Evolutionary conservation across 2,113 vertebrate species (phyloP), one percentile per base, ranked within the genome.

Genomic region (Salvator merianae): DNA sequence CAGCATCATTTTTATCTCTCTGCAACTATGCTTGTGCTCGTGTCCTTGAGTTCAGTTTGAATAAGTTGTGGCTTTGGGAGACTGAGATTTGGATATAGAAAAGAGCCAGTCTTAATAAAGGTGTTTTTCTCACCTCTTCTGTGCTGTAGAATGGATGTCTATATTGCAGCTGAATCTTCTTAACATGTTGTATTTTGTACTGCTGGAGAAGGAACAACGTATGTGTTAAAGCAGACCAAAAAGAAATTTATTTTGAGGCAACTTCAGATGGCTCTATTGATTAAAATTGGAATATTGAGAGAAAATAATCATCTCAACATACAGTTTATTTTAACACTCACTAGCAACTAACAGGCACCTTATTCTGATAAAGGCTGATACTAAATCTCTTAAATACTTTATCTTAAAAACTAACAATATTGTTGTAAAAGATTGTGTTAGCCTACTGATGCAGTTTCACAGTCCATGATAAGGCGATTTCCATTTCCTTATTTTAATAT

Each of bases 1-100:
- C 91, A 89, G 55, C 90, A 93, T 91, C 89, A 80, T 91, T 90
- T 13, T 82, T 86, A 89, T 89, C 82, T 90, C 90, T 92, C 89
- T 90, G 92, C 87, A 80, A 84, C 89, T 20, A 90, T 82, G 82
- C 83, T 90, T 90, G 88, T 90, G 90, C 91, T 93, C 78, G 70
- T 86, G 87, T 92, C 83, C 91, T 84, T 83, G 87, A 92, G 70
- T 83, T 53, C 69, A 79, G 87, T 85, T 87, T 93, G 30, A 92
- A 75, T 86, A 87, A 93, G 87, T 82, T 86, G 83, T 83, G 72
- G 81, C 79, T 93, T 81, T 89, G 72, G 26, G 1, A 84, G 90
- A 78, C n/a, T 87, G 80, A 83, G 86, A 84, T 82, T 86, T 0
- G 0, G 85, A 79, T 86, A 74, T 78, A 83, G 84, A 86, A 75